Evolutionary conservation across 92 coral and sea anemone species (phyloP), one percentile per base, ranked within the genome.

Genomic region (Isaurus tuberculatus): DNA sequence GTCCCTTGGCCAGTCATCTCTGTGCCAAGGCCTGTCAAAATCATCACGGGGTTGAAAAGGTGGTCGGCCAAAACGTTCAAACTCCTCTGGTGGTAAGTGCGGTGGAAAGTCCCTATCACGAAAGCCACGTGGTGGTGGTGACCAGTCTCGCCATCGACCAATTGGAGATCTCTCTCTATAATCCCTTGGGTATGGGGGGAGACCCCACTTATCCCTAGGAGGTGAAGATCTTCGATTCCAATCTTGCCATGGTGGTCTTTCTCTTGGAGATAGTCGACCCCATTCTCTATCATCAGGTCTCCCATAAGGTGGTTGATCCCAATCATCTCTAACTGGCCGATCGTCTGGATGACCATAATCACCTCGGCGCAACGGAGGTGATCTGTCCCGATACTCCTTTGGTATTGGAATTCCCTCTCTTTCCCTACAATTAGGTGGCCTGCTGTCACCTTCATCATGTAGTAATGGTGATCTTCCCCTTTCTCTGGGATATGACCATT

Each of bases 41-140:
- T 83, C 73, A 73, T 81, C 87, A 28, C 88, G 86, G 44, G 87
- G 90, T 32, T 88, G 92, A 23, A 87, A 86, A 19, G 71, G 86
- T 36, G 93, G 91, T 8, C 75, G 89, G 20, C 85, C 88, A 87
- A 80, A 79, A 9, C 93, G 85, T 34, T 94, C 98, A 82, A 85
- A 88, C 60, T 86, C 88, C 17, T 89, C 93, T 72, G 89, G 91
- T 31, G 84, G 91, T 42, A 85, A 29, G 11, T 60, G 58, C 11
- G 27, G 75, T 0, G 80, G 65, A 30, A 74, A n/a, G 26, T 77
- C 70, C 34, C 82, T 34, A 29, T 58, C 70, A 34, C 29, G 82
- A 29, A 77, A 58, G 32, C 53, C 82, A 1, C 55, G 69, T 11
- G 70, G 70, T 57, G 82, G 82, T 34, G 82, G 70, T 57, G 82